Base-by-base conservation (phyloP, 35 echinoderm and acorn worm genomes). In the Apostichopus californicus region DNA sequence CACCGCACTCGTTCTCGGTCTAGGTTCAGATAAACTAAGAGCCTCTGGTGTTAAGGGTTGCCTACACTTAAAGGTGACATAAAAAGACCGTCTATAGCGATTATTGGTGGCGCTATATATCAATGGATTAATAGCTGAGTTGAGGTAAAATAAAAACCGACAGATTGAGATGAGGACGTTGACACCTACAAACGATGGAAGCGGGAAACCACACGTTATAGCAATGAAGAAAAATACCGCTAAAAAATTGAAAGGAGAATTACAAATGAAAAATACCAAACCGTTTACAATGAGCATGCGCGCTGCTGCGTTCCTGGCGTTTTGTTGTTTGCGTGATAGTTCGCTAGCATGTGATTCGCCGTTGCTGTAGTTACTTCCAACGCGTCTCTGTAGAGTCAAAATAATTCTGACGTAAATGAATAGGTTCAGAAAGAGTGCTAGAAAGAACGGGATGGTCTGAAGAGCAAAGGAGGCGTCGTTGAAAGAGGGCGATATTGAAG, bases 211-310 rank as follows among this genome's bases (percentile, higher is more conserved):
- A 8, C n/a, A 66, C 5, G 8, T 71, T 8, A 25, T 11, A 17
- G 5, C 6, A 5, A 66, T 0, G 26, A 87, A 87, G 14, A 5
- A 25, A 23, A 18, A 10, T 52, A 58, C 22, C 5, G 86, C 54
- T 21, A 87, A 15, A 14, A 87, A 24, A 12, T 87, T 87, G 20
- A 87, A 87, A 5, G 86, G 86, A 87, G 86, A 68, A 20, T 87
- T 87, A 65, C 86, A 87, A 65, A 21, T 15, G 15, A 87, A 87
- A 71, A 87, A 87, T 23, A 87, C 86, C 17, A 87, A 54, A 24
- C 86, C 86, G 55, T 87, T 87, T 15, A 71, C 64, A 8, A 87
- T 64, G 23, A 87, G 55, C 86, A 87, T 87, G 10, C 86, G 57
- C 5, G 86, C 57, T 5, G 86, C 86, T 14, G 86, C 57, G 59